Conservation (phyloP, 2,888 invertebrate genomes). For the Gerosis bhagava region DNA sequence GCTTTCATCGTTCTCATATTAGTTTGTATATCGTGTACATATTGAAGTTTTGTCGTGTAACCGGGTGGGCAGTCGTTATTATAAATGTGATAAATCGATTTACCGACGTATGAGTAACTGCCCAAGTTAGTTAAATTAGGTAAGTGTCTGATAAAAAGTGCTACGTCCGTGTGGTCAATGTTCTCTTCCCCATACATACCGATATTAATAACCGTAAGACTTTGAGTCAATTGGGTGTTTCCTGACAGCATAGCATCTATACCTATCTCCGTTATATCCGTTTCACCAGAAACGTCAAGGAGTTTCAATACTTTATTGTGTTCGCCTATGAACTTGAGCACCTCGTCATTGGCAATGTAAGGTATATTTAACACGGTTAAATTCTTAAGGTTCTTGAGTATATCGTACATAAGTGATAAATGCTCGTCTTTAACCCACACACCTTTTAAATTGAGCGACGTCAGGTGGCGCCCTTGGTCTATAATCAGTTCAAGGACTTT, state of each 20-base stretch:
- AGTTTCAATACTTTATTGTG: slow-evolving; percentile 81
- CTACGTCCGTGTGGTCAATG: slow-evolving; percentile 85
- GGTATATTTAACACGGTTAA: slow-evolving; percentile 85
- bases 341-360: slow-evolving; percentile 86
- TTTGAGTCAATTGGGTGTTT: slow-evolving; percentile 75
- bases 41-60: slow-evolving; percentile 85
- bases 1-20: slow-evolving; percentile 82
- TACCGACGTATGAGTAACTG: slow-evolving; percentile 87
- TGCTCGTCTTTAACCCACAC: slow-evolving; percentile 89
- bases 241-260: slow-evolving; percentile 81
- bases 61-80: slow-evolving; percentile 75
- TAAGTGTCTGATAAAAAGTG: slow-evolving; percentile 83
- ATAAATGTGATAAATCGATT: slow-evolving; percentile 80
- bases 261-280: slow-evolving; percentile 85
- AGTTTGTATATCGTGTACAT: slow-evolving; percentile 85
- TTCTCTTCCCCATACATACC: slow-evolving; percentile 87
- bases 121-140: slow-evolving; percentile 85
- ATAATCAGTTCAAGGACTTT: slow-evolving; percentile 85
- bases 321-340: slow-evolving; percentile 82
- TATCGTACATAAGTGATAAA: slow-evolving; percentile 82
- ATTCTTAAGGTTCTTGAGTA: slow-evolving; percentile 82
- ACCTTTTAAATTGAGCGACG: slow-evolving; percentile 86
- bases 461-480: slow-evolving; percentile 84
- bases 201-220: slow-evolving; percentile 84
- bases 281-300: slow-evolving; percentile 87